Conservation (phyloP, 2,888 invertebrate genomes). For the Hypselothyrea guttata region DNA sequence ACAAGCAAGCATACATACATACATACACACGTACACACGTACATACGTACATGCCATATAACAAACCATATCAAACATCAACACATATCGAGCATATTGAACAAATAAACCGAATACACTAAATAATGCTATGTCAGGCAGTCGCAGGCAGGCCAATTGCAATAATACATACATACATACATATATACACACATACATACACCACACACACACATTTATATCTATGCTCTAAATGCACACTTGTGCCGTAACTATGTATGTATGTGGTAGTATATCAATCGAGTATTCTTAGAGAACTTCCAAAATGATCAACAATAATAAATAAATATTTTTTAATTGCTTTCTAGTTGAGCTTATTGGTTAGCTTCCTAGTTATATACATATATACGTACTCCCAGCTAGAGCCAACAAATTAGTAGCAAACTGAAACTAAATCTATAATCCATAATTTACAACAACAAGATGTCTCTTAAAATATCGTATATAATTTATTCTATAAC, state of each 20-base stretch:
- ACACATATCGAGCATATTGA: neutral
- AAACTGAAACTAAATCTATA: constrained; percentile 28
- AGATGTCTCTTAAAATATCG: no score
- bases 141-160: no score
- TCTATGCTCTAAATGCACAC: no score
- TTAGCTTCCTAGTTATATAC: constrained; percentile 35
- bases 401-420: constrained; percentile 10
- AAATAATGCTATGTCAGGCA: neutral
- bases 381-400: constrained; percentile 17
- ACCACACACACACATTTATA: no score
- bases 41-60: no score
- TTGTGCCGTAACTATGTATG: constrained; percentile 11
- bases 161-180: neutral
- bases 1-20: neutral
- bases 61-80: no score
- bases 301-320: neutral
- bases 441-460: constrained; percentile 21
- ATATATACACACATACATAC: neutral
- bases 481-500: constrained; percentile 1
- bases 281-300: neutral
- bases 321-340: no score
- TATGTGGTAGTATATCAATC: constrained; percentile 7
- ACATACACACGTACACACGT: constrained; percentile 23
- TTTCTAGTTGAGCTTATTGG: constrained; percentile 10
- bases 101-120: neutral